Conservation (phyloP, 2,113 vertebrate species). For the Ardeotis arabs region DNA sequence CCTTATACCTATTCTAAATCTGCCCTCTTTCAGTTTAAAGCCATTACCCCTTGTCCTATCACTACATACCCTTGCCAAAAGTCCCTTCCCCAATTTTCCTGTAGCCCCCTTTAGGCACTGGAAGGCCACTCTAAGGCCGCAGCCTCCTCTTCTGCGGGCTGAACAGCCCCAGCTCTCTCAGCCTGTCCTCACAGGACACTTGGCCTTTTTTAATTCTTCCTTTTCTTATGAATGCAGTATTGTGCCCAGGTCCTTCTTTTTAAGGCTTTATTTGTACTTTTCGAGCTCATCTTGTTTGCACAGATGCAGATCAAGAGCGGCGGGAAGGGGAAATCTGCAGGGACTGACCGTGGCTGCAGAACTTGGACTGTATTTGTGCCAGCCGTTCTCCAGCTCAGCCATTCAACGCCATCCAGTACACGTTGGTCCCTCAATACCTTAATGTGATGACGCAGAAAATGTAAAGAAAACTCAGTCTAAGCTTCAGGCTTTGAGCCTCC, state of each 20-base stretch:
- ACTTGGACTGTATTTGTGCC: neutral
- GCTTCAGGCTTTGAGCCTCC: neutral
- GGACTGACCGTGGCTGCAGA: neutral
- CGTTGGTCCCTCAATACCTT: neutral
- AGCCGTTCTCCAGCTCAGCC: neutral
- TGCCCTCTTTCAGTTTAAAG: too few relatives aligned
- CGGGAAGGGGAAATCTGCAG: neutral
- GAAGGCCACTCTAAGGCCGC: too few relatives aligned
- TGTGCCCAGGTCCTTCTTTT: neutral
- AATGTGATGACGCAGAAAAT: neutral
- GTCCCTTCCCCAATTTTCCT: too few relatives aligned
- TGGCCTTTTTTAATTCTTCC: too few relatives aligned
- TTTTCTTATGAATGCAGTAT: neutral
- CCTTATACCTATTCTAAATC: too few relatives aligned
- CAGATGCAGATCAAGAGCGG: neutral
- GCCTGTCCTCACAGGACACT: too few relatives aligned
- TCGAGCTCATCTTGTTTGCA: neutral
- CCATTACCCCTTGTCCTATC: too few relatives aligned
- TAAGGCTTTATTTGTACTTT: neutral
- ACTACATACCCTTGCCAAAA: too few relatives aligned
- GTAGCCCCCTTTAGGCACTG: too few relatives aligned
- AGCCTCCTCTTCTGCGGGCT: too few relatives aligned
- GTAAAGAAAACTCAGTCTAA: neutral
- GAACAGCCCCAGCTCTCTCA: too few relatives aligned
- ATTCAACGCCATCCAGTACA: fast-evolving